phyloP scores from a whole-genome alignment of 2,113 vertebrate genomes.

The Gulo gulo region DNA sequence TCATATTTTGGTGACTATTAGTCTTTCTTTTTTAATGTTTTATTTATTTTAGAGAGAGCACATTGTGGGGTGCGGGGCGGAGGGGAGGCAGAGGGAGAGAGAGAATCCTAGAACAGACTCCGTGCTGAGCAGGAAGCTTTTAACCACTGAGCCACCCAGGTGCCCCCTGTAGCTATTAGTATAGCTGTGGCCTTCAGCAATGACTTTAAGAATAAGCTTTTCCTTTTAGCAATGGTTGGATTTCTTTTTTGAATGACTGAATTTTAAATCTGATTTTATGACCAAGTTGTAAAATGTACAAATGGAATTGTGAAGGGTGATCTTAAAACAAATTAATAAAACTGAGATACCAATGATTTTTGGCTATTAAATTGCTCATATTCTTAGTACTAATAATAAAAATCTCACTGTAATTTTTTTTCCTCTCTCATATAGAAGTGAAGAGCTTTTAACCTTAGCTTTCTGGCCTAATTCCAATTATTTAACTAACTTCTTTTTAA shows the following conservation, averaged over 20 bases:
- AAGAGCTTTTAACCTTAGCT: not conserved
- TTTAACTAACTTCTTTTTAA: not conserved
- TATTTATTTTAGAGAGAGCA: not conserved
- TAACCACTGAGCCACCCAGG: not conserved
- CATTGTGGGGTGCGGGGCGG: fast-evolving
- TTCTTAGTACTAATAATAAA: not conserved
- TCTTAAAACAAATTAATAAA: not conserved
- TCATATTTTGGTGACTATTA: not conserved
- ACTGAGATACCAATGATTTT: not conserved
- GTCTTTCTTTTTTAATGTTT: not conserved
- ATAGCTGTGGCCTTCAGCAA: not conserved
- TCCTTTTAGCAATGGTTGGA: not conserved
- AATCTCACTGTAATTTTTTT: not conserved
- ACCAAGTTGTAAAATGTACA: not conserved
- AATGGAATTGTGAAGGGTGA: not conserved
- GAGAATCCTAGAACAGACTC: not conserved
- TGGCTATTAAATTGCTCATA: not conserved
- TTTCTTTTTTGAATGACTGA: constrained; percentile 1
- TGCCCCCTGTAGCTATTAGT: not conserved
- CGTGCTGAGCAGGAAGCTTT: not conserved
- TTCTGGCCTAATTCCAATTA: not conserved
- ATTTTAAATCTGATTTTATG: not conserved
- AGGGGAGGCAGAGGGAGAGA: not conserved
- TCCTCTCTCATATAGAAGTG: not conserved
- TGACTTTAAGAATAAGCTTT: not conserved